Percentiles rank a stretch among this genome's conserved stretches.
phyloP scores from a whole-genome alignment of 2,888 invertebrate species.

The Lutraria lutraria region DNA sequence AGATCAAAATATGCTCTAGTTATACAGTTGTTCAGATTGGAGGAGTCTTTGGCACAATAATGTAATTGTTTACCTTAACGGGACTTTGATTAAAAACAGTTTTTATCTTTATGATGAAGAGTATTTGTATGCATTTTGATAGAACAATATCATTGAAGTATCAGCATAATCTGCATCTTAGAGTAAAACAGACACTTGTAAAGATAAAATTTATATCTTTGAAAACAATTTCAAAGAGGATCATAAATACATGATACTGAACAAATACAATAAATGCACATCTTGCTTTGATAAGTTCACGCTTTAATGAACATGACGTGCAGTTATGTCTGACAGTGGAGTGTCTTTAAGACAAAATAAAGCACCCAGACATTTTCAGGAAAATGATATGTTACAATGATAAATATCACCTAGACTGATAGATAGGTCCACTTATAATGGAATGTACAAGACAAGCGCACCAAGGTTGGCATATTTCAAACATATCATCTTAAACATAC shows the following conservation, averaged over 20 bases:
- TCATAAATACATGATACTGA: background rate
- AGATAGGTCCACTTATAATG: background rate
- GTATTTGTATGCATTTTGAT: too few species aligned
- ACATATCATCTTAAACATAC: background rate
- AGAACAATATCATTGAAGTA: too few species aligned
- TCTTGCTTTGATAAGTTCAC: background rate
- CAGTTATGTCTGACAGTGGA: background rate
- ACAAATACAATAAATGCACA: background rate
- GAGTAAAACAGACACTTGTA: background rate
- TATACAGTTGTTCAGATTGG: too few species aligned
- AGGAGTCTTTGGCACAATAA: too few species aligned
- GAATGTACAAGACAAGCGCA: background rate
- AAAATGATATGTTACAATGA: background rate
- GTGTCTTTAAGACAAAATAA: conserved; percentile 5
- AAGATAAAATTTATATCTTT: background rate
- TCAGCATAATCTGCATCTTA: background rate
- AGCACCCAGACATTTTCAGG: background rate
- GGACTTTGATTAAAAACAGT: too few species aligned
- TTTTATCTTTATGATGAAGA: too few species aligned
- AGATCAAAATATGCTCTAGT: too few species aligned
- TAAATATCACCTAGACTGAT: background rate
- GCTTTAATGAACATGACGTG: background rate
- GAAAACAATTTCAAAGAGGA: background rate
- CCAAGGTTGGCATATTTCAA: background rate
- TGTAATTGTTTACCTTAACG: too few species aligned